Evolutionary conservation across 1,140 invertebrate species (phyloP).

Genomic region (Camponotus pennsylvanicus): DNA sequence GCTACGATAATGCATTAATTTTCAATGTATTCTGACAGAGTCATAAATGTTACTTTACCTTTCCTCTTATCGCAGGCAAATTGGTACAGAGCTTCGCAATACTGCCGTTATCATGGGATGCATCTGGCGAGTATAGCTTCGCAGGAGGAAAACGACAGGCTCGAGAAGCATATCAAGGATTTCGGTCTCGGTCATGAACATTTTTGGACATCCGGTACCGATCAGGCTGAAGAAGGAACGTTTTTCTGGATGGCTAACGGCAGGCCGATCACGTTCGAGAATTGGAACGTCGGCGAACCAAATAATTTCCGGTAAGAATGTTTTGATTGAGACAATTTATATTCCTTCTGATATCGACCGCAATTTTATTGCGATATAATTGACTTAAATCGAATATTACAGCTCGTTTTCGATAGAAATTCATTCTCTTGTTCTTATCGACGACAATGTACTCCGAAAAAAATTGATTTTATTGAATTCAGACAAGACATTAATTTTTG

Average conservation of each 20-base stretch:
- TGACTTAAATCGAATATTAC: constrained; percentile 8
- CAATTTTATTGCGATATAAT: constrained; percentile 11
- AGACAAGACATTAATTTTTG: not conserved
- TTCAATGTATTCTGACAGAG: not conserved
- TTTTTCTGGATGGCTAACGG: constrained; percentile 98
- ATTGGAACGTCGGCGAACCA: constrained; percentile 96
- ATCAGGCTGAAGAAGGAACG: constrained; percentile 94
- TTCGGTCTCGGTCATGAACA: constrained; percentile 95
- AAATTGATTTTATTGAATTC: constrained; percentile 1
- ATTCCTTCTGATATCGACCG: constrained; percentile 39
- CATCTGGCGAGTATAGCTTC: constrained; percentile 95
- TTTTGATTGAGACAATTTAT: constrained; percentile 28
- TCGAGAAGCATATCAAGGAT: constrained; percentile 94
- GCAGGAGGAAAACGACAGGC: constrained; percentile 94
- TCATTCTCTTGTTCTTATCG: not conserved
- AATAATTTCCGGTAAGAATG: constrained; percentile 92
- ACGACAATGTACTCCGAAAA: not conserved
- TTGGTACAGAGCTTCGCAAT: constrained; percentile 96
- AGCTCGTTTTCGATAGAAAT: not conserved
- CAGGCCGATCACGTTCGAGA: constrained; percentile 94
- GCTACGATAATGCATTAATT: not conserved
- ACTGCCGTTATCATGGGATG: constrained; percentile 96
- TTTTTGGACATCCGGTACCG: constrained; percentile 97
- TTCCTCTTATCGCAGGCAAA: constrained; percentile 89
- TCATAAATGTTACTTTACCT: not conserved